Percentiles rank a stretch among this genome's conserved stretches.
phyloP scores from a whole-genome alignment of 2,797 vertebrate species.

The Cirrhinus mrigala region DNA sequence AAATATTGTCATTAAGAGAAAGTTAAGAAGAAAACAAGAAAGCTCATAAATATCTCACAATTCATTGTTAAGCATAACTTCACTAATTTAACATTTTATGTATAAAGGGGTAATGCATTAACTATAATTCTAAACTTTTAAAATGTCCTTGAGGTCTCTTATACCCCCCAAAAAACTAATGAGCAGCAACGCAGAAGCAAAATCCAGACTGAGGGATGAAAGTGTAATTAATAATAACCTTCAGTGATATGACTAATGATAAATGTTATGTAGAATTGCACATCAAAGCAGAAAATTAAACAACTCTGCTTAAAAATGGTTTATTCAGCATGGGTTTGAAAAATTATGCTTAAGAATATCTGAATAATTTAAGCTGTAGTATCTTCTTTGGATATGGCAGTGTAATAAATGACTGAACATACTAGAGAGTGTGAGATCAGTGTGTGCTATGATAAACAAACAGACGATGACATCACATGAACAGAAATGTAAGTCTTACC shows the following conservation, averaged over 20 bases:
- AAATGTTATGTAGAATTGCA: background rate
- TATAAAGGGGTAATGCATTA: slow-evolving; percentile 7
- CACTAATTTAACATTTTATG: background rate
- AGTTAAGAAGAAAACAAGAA: background rate
- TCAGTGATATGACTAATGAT: slow-evolving; percentile 1
- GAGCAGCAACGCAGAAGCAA: background rate
- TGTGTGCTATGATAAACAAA: background rate
- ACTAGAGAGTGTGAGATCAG: background rate
- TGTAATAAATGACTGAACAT: background rate
- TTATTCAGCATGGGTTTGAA: background rate
- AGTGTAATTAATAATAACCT: background rate
- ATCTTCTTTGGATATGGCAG: background rate
- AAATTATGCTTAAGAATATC: background rate
- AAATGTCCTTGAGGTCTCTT: background rate
- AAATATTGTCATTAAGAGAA: background rate
- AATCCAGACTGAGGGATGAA: background rate
- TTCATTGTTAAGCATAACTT: background rate
- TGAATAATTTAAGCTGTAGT: background rate
- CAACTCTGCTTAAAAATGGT: background rate
- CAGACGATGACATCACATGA: background rate
- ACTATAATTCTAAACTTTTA: background rate
- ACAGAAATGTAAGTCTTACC: slow-evolving; percentile 78
- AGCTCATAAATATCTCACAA: background rate
- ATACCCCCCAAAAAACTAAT: background rate
- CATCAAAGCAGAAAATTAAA: slow-evolving; percentile 22